Evolutionary conservation across 2,888 invertebrate genomes (phyloP).

Genomic region (Byasa hedistus): DNA sequence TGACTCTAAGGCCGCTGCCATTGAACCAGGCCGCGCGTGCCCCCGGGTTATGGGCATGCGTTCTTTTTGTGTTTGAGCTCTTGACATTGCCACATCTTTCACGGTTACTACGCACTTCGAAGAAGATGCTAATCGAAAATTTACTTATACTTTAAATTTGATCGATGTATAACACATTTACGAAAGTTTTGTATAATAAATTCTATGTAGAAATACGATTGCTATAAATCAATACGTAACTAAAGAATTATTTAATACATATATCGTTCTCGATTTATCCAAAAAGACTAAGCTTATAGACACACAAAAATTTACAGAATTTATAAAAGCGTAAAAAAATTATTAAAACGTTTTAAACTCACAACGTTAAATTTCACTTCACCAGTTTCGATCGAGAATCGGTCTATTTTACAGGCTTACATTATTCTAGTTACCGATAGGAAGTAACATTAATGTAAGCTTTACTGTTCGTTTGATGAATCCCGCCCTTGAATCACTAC

Average conservation of each 20-base stretch:
- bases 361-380: no score
- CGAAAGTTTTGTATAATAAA: no score
- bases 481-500: conserved; percentile 13
- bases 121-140: conserved; percentile 48
- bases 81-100: conserved; percentile 69
- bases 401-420: not conserved
- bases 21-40: conserved; percentile 65
- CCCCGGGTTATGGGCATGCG: conserved; percentile 63
- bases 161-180: not conserved
- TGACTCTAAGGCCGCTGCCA: conserved; percentile 67
- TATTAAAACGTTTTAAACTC: no score
- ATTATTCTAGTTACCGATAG: not conserved
- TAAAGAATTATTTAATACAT: no score
- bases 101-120: conserved; percentile 47
- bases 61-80: conserved; percentile 65
- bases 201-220: no score
- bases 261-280: no score
- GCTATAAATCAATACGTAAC: no score
- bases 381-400: not conserved
- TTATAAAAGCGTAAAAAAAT: no score
- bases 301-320: no score
- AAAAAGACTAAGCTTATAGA: no score
- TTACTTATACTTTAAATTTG: conserved; percentile 38
- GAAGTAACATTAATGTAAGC: not conserved
- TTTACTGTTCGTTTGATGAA: conserved; percentile 2